These are phyloP conservation scores for Tylochromis polylepis DNA, from an alignment of 2,113 vertebrate species.

Conservation along the genomic window DNA sequence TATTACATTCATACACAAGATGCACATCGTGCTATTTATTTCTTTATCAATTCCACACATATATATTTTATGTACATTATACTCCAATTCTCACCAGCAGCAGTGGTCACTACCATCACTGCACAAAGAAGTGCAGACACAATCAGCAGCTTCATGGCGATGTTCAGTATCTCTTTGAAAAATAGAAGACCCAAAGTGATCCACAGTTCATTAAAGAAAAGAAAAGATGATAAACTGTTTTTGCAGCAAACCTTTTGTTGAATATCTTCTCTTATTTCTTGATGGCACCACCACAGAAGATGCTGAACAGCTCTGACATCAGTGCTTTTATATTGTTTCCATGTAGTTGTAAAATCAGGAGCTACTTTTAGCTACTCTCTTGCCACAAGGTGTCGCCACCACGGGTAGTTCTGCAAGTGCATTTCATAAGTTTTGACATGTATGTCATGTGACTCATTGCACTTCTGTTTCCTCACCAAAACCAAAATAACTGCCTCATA, in stretches of 20 bases:
- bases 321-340: background rate
- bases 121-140: background rate
- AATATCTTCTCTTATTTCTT: background rate
- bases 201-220: background rate
- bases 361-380: background rate
- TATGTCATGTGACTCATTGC: too few relatives aligned
- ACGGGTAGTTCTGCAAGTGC: too few relatives aligned
- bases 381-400: too few relatives aligned
- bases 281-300: background rate
- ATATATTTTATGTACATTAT: too few relatives aligned
- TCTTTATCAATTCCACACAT: too few relatives aligned
- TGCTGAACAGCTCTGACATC: background rate
- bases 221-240: background rate
- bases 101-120: background rate
- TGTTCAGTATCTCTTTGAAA: background rate
- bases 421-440: too few relatives aligned
- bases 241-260: background rate
- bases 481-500: too few relatives aligned
- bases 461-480: too few relatives aligned
- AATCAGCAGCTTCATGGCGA: background rate
- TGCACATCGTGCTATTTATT: too few relatives aligned
- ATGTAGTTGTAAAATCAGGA: background rate
- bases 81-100: background rate
- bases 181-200: background rate
- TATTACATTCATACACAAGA: too few relatives aligned